A percentile compares a stretch with the other conserved stretches of the same genome.
phyloP scores from a whole-genome alignment of 2,113 vertebrate species.

The Halcyon senegalensis region DNA sequence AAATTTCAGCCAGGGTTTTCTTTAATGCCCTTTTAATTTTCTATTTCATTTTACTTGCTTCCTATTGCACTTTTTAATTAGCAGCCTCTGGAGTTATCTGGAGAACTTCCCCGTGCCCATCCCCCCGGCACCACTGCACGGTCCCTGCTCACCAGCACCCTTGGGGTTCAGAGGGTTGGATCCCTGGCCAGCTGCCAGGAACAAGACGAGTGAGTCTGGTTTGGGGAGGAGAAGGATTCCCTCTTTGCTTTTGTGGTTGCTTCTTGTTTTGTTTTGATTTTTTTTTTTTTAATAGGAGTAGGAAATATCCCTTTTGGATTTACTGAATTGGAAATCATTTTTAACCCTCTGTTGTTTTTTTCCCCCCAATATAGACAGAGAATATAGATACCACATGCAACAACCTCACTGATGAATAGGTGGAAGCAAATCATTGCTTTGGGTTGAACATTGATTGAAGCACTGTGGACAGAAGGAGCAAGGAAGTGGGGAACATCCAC shows the following conservation, averaged over 20 bases:
- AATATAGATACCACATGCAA: background rate
- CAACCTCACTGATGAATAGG: too few species aligned
- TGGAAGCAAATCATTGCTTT: background rate
- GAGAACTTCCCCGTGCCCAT: background rate
- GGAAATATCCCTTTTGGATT: background rate
- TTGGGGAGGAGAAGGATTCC: background rate
- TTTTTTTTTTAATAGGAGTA: background rate
- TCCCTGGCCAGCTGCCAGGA: background rate
- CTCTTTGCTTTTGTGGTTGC: background rate
- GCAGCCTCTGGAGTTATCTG: background rate
- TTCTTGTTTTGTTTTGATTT: background rate
- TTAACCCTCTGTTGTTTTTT: background rate
- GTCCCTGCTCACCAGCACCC: rapidly evolving
- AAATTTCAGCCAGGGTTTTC: background rate
- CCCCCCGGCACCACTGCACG: rapidly evolving
- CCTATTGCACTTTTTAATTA: background rate
- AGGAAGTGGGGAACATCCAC: background rate
- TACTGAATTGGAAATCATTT: background rate
- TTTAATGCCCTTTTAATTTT: background rate
- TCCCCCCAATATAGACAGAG: background rate
- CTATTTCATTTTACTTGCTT: background rate
- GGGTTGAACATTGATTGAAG: background rate
- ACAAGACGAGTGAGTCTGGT: background rate
- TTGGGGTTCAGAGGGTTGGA: background rate
- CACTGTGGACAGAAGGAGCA: background rate